A percentile compares a stretch with the other conserved stretches of the same genome.
Conservation (phyloP, 2,888 invertebrate species). For the Tenthredo notha region DNA sequence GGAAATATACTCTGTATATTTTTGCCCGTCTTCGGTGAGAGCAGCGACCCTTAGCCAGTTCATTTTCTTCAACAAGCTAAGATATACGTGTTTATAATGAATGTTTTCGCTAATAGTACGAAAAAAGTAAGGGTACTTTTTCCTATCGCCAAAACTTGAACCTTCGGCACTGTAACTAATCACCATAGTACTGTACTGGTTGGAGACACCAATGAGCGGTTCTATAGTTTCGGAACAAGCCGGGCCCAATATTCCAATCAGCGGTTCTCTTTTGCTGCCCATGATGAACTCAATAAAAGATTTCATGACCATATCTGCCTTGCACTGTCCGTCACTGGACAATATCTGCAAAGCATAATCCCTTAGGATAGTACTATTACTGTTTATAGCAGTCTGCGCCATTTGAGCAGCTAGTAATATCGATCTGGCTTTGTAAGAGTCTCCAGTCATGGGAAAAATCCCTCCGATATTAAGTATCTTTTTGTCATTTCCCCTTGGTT, state of each 20-base stretch:
- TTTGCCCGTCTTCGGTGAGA: slow-evolving; percentile 89
- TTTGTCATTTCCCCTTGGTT: slow-evolving; percentile 72
- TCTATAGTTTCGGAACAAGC: slow-evolving; percentile 91
- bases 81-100: slow-evolving; percentile 85
- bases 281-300: slow-evolving; percentile 86
- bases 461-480: slow-evolving; percentile 83
- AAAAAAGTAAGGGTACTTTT: slow-evolving; percentile 89
- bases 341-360: slow-evolving; percentile 83
- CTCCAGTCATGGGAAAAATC: slow-evolving; percentile 85
- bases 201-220: slow-evolving; percentile 88
- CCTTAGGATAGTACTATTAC: slow-evolving; percentile 80
- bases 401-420: slow-evolving; percentile 82
- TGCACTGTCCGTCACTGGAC: slow-evolving; percentile 85
- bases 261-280: slow-evolving; percentile 79
- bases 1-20: slow-evolving; percentile 88
- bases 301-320: slow-evolving; percentile 87
- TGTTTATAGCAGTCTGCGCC: slow-evolving; percentile 84
- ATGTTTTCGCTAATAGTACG: slow-evolving; percentile 89
- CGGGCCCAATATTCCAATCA: slow-evolving; percentile 88
- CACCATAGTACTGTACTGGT: slow-evolving; percentile 85
- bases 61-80: slow-evolving; percentile 81
- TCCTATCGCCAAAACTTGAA: slow-evolving; percentile 84
- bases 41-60: slow-evolving; percentile 88
- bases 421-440: slow-evolving; percentile 82
- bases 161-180: slow-evolving; percentile 91